Percentiles rank a stretch among this genome's conserved stretches.
phyloP scores from a whole-genome alignment of 1,140 invertebrate species.

The Orius laevigatus region DNA sequence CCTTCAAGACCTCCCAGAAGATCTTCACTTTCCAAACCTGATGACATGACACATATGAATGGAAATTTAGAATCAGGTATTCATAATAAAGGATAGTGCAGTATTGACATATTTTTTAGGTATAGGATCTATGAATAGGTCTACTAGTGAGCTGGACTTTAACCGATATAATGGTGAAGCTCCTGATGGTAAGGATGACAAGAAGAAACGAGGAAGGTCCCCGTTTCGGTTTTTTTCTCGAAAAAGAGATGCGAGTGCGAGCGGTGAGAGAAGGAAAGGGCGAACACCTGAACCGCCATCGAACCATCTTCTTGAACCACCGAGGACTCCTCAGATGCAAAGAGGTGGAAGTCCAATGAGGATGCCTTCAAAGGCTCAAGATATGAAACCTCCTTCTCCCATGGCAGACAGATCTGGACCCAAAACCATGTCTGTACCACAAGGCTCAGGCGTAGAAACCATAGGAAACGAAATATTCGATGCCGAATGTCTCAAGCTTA shows the following conservation, averaged over 20 bases:
- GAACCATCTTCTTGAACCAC: constrained; percentile 6
- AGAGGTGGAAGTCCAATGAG: constrained; percentile 9
- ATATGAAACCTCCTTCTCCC: constrained; percentile 14
- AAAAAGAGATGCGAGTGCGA: constrained; percentile 47
- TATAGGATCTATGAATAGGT: constrained; percentile 43
- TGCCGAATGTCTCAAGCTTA: constrained; percentile 71
- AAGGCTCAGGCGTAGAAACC: constrained; percentile 47
- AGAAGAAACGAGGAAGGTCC: constrained; percentile 72
- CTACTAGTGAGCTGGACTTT: constrained; percentile 56
- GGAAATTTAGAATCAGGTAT: constrained; percentile 21
- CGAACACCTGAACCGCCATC: constrained; percentile 48
- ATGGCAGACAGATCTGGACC: constrained; percentile 45
- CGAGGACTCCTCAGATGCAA: constrained; percentile 4
- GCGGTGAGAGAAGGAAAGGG: constrained; percentile 45
- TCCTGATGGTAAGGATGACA: constrained; percentile 40
- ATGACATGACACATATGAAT: constrained; percentile 22
- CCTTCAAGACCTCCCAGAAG: constrained; percentile 56
- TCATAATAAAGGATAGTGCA: too few relatives aligned
- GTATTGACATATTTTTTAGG: constrained; percentile 11
- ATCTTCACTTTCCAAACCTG: constrained; percentile 46
- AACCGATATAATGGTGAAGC: constrained; percentile 35
- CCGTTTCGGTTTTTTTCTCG: constrained; percentile 78
- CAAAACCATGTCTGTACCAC: constrained; percentile 51
- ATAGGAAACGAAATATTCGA: constrained; percentile 74
- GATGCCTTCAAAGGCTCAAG: not conserved